Evolutionary conservation across 2,797 vertebrate species (phyloP).

Genomic region (Lacerta bilineata): DNA sequence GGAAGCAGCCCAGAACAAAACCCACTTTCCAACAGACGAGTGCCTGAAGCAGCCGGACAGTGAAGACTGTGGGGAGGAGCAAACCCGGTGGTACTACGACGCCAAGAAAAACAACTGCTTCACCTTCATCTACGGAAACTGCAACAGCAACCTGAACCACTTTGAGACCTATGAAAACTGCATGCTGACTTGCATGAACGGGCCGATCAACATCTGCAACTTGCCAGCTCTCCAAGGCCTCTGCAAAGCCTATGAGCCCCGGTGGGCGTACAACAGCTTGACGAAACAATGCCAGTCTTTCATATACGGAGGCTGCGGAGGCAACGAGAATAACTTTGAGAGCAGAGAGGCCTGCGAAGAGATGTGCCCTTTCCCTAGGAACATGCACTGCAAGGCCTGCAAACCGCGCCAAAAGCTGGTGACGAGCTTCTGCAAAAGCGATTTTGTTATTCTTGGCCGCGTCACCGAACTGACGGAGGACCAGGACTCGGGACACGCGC

Average conservation of each 20-base stretch:
- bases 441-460: slow-evolving; percentile 93
- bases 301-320: slow-evolving; percentile 93
- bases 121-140: slow-evolving; percentile 87
- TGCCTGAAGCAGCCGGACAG: slow-evolving; percentile 88
- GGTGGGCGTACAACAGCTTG: slow-evolving; percentile 93
- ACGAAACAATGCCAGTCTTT: slow-evolving; percentile 91
- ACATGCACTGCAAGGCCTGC: slow-evolving; percentile 91
- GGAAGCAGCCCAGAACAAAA: slow-evolving; percentile 81
- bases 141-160: slow-evolving; percentile 88
- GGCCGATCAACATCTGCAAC: slow-evolving; percentile 87
- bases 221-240: slow-evolving; percentile 92
- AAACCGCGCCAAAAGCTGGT: slow-evolving; percentile 93
- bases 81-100: slow-evolving; percentile 92
- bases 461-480: slow-evolving; percentile 92
- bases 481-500: slow-evolving; percentile 88
- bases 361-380: slow-evolving; percentile 90
- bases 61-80: slow-evolving; percentile 89
- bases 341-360: slow-evolving; percentile 94
- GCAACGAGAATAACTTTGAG: slow-evolving; percentile 97
- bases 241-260: slow-evolving; percentile 92
- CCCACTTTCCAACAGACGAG: slow-evolving; percentile 84
- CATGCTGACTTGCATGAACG: slow-evolving; percentile 90
- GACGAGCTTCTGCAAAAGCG: slow-evolving; percentile 95
- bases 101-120: slow-evolving; percentile 93
- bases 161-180: slow-evolving; percentile 91